These are phyloP conservation scores for Marisa cornuarietis DNA, from an alignment of 1,140 invertebrate genomes.

Conservation along the genomic window DNA sequence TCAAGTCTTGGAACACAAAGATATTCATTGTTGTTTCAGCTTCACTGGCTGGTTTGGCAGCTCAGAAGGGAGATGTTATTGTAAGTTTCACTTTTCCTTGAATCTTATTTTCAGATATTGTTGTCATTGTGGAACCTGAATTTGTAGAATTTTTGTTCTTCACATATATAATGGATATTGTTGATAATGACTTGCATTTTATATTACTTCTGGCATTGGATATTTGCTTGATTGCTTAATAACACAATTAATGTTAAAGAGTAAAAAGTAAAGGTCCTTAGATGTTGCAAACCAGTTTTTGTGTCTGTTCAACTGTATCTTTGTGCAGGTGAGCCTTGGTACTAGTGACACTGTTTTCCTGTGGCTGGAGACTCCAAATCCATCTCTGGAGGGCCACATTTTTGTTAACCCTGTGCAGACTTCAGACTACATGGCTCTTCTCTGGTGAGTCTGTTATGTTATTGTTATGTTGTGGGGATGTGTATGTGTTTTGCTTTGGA, in stretches of 20 bases:
- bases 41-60: constrained; percentile 78
- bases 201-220: no score
- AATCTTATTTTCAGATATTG: background rate
- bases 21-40: constrained; percentile 45
- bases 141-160: background rate
- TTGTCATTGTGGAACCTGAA: background rate
- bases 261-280: background rate
- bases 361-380: constrained; percentile 76
- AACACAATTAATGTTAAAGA: background rate
- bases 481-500: background rate
- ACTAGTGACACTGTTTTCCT: constrained; percentile 93
- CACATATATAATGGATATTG: background rate
- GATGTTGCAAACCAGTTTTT: background rate
- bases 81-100: constrained; percentile 65
- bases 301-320: background rate
- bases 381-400: constrained; percentile 80
- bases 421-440: constrained; percentile 83
- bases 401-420: constrained; percentile 84
- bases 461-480: background rate
- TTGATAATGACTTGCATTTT: background rate
- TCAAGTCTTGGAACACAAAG: background rate
- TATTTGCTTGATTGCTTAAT: no score
- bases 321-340: constrained; percentile 76
- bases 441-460: constrained; percentile 74
- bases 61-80: constrained; percentile 83